Percentiles rank a stretch among this genome's conserved stretches.
Evolutionary conservation across 30 jellyfish, hydroid and myxozoan species (phyloP).

Genomic region (Catostylus mosaicus): DNA sequence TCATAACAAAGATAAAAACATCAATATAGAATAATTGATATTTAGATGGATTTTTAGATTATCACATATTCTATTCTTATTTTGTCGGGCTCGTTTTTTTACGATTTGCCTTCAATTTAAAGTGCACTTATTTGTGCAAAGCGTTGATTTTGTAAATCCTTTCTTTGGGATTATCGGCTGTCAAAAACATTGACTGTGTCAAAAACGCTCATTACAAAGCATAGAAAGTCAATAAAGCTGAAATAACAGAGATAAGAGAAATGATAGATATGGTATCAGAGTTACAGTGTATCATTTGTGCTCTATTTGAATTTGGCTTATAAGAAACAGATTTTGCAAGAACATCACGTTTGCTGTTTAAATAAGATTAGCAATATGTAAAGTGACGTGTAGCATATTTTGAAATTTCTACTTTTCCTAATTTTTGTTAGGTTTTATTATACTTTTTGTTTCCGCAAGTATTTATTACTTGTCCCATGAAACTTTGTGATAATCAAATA

Average conservation of each 20-base stretch:
- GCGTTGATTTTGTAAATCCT: constrained; percentile 12
- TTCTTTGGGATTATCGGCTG: background rate
- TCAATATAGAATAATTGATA: no score
- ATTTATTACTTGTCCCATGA: background rate
- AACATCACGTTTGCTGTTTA: constrained; percentile 2
- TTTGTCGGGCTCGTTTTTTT: background rate
- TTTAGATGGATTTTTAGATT: background rate
- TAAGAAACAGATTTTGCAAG: background rate
- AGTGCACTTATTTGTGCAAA: background rate
- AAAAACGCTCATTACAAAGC: background rate
- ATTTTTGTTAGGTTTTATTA: background rate
- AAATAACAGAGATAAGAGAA: constrained; percentile 23
- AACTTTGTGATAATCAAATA: background rate
- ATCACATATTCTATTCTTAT: background rate
- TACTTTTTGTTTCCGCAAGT: background rate
- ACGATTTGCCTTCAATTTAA: background rate
- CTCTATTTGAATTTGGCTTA: constrained; percentile 30
- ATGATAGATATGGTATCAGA: background rate
- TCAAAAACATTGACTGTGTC: no score
- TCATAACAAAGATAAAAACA: no score
- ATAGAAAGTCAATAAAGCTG: constrained; percentile 24
- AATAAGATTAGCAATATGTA: background rate
- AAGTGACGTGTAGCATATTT: constrained; percentile 4
- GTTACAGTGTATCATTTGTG: constrained; percentile 28
- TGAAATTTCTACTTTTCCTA: background rate